Conservation (phyloP, 2,113 vertebrate species). For the Forbesichthys agassizii region DNA sequence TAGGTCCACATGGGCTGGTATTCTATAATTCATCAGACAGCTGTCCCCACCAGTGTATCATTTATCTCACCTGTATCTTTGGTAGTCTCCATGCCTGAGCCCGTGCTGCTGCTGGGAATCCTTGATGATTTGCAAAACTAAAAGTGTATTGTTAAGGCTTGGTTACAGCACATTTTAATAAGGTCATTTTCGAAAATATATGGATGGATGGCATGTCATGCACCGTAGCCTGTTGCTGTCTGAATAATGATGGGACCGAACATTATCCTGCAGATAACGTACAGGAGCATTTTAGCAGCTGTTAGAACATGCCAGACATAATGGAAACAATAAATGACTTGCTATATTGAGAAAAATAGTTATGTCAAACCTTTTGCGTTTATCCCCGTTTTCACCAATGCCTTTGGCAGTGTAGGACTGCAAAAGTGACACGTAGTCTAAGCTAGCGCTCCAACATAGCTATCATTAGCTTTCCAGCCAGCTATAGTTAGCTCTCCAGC, state of each 20-base stretch:
- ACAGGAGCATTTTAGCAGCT: not conserved
- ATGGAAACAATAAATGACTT: not conserved
- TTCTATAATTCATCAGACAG: not conserved
- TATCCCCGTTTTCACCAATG: not conserved
- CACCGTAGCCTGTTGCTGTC: too few relatives aligned
- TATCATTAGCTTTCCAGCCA: conserved; percentile 29
- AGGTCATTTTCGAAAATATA: not conserved
- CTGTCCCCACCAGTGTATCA: not conserved
- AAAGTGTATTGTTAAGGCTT: conserved; percentile 69
- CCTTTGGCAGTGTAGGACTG: not conserved
- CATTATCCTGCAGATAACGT: too few relatives aligned
- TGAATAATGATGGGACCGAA: too few relatives aligned
- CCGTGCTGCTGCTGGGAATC: conserved; percentile 99
- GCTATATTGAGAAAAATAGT: not conserved
- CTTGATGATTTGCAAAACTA: conserved; percentile 97
- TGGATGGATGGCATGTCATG: too few relatives aligned
- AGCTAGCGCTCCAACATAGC: conserved; percentile 35
- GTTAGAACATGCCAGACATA: too few relatives aligned
- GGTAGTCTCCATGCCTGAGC: conserved; percentile 94
- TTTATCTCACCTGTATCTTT: conserved; percentile 90
- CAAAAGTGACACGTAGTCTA: conserved; percentile 67
- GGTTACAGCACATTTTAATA: not conserved
- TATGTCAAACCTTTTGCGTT: not conserved
- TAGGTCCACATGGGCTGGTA: not conserved
- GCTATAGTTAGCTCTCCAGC: conserved; percentile 25